Percentiles rank a stretch among this genome's conserved stretches.
phyloP scores from a whole-genome alignment of 2,113 vertebrate genomes.

The Aphyosemion australe region DNA sequence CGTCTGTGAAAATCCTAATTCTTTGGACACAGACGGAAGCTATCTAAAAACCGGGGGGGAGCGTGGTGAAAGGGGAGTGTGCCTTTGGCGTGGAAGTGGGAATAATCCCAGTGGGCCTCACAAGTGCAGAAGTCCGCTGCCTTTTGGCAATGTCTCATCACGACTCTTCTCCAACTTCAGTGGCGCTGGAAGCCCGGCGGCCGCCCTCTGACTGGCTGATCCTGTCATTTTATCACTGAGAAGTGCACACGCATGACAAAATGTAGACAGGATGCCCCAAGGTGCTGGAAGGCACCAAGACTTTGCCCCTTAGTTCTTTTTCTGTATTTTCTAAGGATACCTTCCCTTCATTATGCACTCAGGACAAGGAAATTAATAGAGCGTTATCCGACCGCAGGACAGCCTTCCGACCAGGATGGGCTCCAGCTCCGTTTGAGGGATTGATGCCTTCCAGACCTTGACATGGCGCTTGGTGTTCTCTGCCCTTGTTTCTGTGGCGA shows the following conservation, averaged over 20 bases:
- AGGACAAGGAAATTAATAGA: conserved; percentile 89
- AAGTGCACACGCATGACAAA: conserved; percentile 92
- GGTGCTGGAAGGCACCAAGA: conserved; percentile 81
- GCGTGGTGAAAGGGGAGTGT: conserved; percentile 46
- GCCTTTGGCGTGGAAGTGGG: conserved; percentile 77
- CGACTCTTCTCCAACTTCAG: conserved; percentile 72
- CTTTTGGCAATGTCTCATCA: conserved; percentile 86
- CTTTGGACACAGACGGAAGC: conserved; percentile 69
- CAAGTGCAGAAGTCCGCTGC: conserved; percentile 77
- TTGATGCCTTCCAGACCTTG: conserved; percentile 82
- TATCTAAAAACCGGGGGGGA: conserved; percentile 54
- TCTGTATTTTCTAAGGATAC: conserved; percentile 86
- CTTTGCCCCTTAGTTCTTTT: conserved; percentile 72
- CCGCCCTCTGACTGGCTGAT: conserved; percentile 82
- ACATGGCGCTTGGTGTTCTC: conserved; percentile 77
- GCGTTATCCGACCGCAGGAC: conserved; percentile 86
- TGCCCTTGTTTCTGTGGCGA: conserved; percentile 52
- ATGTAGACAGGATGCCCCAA: conserved; percentile 87
- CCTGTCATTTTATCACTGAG: conserved; percentile 91
- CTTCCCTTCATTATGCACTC: conserved; percentile 87
- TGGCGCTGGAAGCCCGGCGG: conserved; percentile 81
- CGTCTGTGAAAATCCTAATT: conserved; percentile 66
- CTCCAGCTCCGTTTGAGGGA: conserved; percentile 79
- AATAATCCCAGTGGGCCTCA: conserved; percentile 80
- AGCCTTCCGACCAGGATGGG: conserved; percentile 79